Base-by-base conservation (phyloP, 1,140 invertebrate genomes). In the Heliothis virescens region DNA sequence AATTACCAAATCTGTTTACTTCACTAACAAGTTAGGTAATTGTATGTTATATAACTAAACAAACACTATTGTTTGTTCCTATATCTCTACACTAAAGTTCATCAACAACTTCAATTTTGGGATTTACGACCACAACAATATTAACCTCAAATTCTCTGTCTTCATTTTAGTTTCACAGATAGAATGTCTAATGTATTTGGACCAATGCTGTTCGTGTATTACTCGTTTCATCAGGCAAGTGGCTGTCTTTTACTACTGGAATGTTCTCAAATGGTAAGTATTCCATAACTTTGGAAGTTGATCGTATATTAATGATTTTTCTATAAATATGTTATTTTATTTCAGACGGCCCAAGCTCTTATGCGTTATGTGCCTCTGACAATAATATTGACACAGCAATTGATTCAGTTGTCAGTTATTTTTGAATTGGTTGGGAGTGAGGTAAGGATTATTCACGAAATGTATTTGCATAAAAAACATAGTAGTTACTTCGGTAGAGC, bases 181-280 rank as follows among this genome's bases (percentile, higher is more conserved):
- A 62, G 65, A 55, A 76, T 86, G 52, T 81, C 81, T 3, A 60
- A 83, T n/a, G 79, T 80, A 10, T 86, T 86, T 62, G 86, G 86
- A 11, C 57, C 77, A 2, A 80, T 84, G 75, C 47, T 88, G 34
- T 60, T 83, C 11, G 18, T 81, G 11, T 86, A 86, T 76, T 85
- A 85, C 59, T 13, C 76, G 5, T 87, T 84, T 60, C 86, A 85
- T 71, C 79, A 84, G 59, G 59, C 78, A 15, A 81, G 75, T 16
- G 82, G 82, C 0, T 87, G 86, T 77, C 29, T 87, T 3, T 41
- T 87, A 57, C 82, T 88, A 10, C 72, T 88, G 11, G 83, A 85
- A 79, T 85, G 83, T 67, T 86, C 83, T 34, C 82, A 83, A 41
- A 67, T 86, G 87, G 87, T 88, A 60, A 77, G 69, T 83, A 62